These are phyloP conservation scores for Montipora capitata DNA, from an alignment of 92 coral and sea anemone genomes.

Conservation along the genomic window DNA sequence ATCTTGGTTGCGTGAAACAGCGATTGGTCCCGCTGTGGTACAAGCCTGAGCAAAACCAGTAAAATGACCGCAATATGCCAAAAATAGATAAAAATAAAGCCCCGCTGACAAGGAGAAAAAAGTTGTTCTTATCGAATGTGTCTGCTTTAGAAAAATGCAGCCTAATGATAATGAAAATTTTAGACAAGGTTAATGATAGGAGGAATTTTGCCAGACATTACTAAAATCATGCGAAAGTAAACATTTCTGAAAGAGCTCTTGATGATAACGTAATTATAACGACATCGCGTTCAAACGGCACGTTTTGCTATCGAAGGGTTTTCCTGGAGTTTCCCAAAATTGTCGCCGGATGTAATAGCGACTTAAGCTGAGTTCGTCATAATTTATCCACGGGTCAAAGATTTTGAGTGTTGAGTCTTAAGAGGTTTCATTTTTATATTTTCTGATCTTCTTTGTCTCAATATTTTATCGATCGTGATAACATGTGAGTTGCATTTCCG, in stretches of 20 bases:
- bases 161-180: not conserved
- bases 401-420: not conserved
- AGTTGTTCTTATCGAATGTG: too few relatives aligned
- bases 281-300: not conserved
- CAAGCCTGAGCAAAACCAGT: conserved; percentile 6
- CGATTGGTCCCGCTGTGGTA: not conserved
- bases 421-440: not conserved
- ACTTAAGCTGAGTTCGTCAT: not conserved
- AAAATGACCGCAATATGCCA: conserved; percentile 8
- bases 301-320: conserved; percentile 11
- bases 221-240: not conserved
- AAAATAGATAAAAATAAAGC: conserved; percentile 17
- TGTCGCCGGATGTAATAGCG: not conserved
- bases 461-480: not conserved
- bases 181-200: not conserved
- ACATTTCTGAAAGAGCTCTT: not conserved
- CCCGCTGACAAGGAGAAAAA: not conserved
- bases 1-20: conserved; percentile 1
- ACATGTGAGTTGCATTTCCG: conserved; percentile 10
- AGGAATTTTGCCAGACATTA: not conserved
- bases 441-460: not conserved
- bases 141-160: not conserved
- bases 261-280: conserved; percentile 15
- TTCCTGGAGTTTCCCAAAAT: not conserved
- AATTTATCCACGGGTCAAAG: not conserved